Percentiles rank a stretch among this genome's conserved stretches.
Conservation (phyloP, 2,113 vertebrate species). For the Colius striatus region DNA sequence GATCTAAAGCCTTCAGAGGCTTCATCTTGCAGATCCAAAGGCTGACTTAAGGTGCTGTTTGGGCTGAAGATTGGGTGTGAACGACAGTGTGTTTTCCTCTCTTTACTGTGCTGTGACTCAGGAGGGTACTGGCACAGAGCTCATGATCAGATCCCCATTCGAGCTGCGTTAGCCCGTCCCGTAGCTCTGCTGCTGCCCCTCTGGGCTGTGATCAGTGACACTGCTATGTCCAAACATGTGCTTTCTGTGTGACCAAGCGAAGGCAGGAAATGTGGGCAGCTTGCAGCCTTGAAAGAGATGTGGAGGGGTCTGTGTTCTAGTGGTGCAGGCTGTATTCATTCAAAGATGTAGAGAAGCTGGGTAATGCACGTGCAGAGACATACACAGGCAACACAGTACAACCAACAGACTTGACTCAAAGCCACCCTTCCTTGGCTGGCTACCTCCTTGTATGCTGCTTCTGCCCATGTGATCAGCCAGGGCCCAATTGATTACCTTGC, state of each 20-base stretch:
- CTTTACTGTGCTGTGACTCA: too few species aligned
- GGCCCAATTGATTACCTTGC: too few species aligned
- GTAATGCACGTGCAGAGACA: too few species aligned
- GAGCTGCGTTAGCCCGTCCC: background rate
- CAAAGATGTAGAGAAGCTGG: too few species aligned
- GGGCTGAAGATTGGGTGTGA: background rate
- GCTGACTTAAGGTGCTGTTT: background rate
- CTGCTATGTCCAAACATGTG: rapidly evolving
- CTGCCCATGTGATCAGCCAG: too few species aligned
- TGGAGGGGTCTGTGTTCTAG: too few species aligned
- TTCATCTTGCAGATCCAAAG: background rate
- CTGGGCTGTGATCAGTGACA: background rate
- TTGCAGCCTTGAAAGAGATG: background rate
- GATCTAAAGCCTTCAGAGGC: background rate
- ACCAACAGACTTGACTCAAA: too few species aligned
- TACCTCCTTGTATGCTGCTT: too few species aligned
- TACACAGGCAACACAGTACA: too few species aligned
- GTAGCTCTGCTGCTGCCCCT: background rate
- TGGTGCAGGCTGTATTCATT: too few species aligned
- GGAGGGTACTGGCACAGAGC: too few species aligned
- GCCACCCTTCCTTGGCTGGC: too few species aligned
- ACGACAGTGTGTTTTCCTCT: background rate
- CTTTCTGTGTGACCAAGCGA: background rate
- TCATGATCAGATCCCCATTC: background rate
- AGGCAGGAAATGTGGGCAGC: background rate